Evolutionary conservation across 1,140 invertebrate species (phyloP), one percentile per base, ranked within the genome.

Genomic region (Neocloeon triangulifer): DNA sequence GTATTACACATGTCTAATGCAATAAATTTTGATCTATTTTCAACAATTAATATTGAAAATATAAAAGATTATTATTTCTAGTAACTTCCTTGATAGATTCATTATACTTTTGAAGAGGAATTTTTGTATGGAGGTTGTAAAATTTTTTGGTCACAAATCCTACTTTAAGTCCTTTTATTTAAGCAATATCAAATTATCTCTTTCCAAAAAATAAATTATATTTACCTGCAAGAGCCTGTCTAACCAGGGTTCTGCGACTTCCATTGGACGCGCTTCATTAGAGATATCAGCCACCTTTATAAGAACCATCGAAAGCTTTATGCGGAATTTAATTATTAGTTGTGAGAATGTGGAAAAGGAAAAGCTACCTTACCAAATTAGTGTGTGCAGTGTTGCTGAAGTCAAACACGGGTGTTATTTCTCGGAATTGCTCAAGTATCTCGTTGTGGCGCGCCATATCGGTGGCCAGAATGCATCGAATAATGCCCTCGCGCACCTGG

Each of bases 391-490:
- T 70, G 53, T 73, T 76, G 32, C 53, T 54, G 41, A 68, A 74
- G 53, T 82, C 73, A 48, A 85, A 84, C 32, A 64, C 56, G n/a
- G 65, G 61, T 10, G 62, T 56, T 25, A 62, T 55, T 39, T 76
- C 72, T 30, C 63, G 64, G 45, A 84, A 85, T 43, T 77, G 70
- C 19, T 62, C 65, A 23, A 82, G 60, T 40, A 85, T 84, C 52
- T 84, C 77, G 56, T 80, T 81, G 50, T 85, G 79, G 35, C 78
- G 65, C 1, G 77, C 75, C 80, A 85, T 84, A 49, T 84, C 80
- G 10, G 79, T 84, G 4, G 78, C 76, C 25, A 85, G 52, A 35
- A 84, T 82, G 52, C 77, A 81, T 10, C 79, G 59, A 35, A 82
- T 82, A 41, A 84, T 81, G 9, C 77, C 77, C 47, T 84, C 76